Evolutionary conservation across 2,888 invertebrate genomes (phyloP), one percentile per base, ranked within the genome.

Genomic region (Chaetogeoica ovagalla): DNA sequence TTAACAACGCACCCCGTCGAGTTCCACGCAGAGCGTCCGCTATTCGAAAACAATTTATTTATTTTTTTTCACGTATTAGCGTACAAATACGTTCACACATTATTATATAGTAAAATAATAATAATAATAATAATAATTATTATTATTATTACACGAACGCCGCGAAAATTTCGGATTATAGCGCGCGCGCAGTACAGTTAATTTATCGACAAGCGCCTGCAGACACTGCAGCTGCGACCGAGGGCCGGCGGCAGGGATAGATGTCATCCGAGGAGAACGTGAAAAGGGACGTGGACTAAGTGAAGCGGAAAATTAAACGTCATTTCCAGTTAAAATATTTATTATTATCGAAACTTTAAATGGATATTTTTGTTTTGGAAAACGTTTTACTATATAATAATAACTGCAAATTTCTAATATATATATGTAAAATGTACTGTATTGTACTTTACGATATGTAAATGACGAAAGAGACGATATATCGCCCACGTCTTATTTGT

Each of bases 261-360:
- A 77, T 39, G 63, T 65, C 62, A 65, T 55, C 77, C 48, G 52
- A 39, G 19, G 59, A 70, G 55, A 62, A 62, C 77, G 39, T 15
- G 77, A 17, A 63, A 70, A 69, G 39, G 70, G 62, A 77, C 69
- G 39, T 19, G 9, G 37, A 39, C 37, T 39, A 77, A 77, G 70
- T 37, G 77, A 70, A 59, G 70, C 23, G 77, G 70, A 77, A 77
- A 77, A 77, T 77, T 77, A 77, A 77, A 77, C 39, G 69, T 70
- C 77, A 63, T 77, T 62, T 69, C 70, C 70, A 77, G 77, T 77
- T 77, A 77, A 77, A 77, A 77, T 77, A 77, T 77, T 69, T 77
- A 77, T 70, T 77, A 77, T 23, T 77, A 77, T 77, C 69, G 77
- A 37, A 21, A 70, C 55, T 70, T 55, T 62, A 39, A 59, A 77